Conservation (phyloP, 1,140 invertebrate species). For the Planococcus citri region DNA sequence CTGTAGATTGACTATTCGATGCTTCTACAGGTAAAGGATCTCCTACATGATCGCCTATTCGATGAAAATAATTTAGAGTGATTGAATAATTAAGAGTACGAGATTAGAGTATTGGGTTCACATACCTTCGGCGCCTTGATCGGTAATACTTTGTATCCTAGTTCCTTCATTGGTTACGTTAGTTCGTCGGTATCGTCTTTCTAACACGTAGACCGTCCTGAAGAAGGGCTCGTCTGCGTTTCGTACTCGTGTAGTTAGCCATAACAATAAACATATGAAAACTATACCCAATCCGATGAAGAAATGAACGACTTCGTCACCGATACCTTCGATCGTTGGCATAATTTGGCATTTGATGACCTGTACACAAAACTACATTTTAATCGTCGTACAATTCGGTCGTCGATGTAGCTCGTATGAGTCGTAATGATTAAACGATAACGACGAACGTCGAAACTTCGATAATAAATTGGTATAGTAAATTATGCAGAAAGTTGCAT, state of each 20-base stretch:
- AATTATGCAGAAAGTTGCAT: no score
- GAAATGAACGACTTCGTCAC: conserved; percentile 68
- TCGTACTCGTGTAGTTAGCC: conserved; percentile 23
- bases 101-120: background rate
- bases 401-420: no score
- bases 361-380: background rate
- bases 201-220: conserved; percentile 23
- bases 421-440: no score
- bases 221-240: conserved; percentile 23
- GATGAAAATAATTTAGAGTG: background rate
- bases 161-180: conserved; percentile 5
- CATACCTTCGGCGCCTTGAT: conserved; percentile 8
- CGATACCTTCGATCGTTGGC: conserved; percentile 60
- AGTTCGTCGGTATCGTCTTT: conserved; percentile 23
- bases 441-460: no score
- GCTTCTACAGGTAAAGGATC: background rate
- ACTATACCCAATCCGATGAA: conserved; percentile 47
- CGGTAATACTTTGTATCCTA: background rate
- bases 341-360: conserved; percentile 33
- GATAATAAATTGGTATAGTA: no score
- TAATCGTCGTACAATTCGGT: no score
- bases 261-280: conserved; percentile 28
- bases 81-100: background rate
- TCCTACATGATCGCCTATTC: background rate
- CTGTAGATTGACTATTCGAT: background rate